These are phyloP conservation scores for Hiodon alosoides DNA, from an alignment of 2,113 vertebrate species.

Conservation along the genomic window DNA sequence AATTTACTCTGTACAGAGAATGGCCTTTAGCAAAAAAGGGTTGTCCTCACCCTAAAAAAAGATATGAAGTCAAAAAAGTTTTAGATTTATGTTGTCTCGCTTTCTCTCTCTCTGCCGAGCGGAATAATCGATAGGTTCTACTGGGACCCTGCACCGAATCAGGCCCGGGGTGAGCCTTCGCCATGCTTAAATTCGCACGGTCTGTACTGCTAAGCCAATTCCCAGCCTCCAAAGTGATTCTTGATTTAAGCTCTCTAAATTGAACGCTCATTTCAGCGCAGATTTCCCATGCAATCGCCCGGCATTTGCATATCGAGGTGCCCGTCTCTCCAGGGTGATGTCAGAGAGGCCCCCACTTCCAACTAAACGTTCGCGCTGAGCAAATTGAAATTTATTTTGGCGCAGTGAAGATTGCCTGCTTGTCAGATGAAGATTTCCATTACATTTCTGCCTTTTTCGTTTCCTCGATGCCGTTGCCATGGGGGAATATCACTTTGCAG, in stretches of 20 bases:
- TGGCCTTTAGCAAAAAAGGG: no score
- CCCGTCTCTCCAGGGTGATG: constrained; percentile 72
- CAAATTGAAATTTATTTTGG: constrained; percentile 59
- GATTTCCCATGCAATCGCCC: constrained; percentile 76
- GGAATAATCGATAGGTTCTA: constrained; percentile 32
- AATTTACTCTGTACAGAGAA: no score
- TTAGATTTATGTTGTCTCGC: constrained; percentile 11
- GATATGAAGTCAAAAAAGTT: neutral
- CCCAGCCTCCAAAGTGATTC: constrained; percentile 57
- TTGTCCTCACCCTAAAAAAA: no score
- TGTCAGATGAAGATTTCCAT: constrained; percentile 59
- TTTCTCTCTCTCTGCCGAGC: constrained; percentile 2
- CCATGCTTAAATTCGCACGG: constrained; percentile 30
- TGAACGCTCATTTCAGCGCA: constrained; percentile 79
- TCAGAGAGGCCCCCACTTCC: constrained; percentile 61
- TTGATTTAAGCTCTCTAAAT: constrained; percentile 82
- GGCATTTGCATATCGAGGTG: constrained; percentile 61
- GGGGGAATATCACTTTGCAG: constrained; percentile 40
- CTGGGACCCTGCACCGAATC: constrained; percentile 14
- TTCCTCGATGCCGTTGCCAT: constrained; percentile 39
- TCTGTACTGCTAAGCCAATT: constrained; percentile 42
- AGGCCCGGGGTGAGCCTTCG: constrained; percentile 15
- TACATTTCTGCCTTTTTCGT: constrained; percentile 62
- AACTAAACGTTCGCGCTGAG: constrained; percentile 53
- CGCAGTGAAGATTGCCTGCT: constrained; percentile 59